Conservation (phyloP, 2,113 vertebrate genomes). For the Tautogolabrus adspersus region DNA sequence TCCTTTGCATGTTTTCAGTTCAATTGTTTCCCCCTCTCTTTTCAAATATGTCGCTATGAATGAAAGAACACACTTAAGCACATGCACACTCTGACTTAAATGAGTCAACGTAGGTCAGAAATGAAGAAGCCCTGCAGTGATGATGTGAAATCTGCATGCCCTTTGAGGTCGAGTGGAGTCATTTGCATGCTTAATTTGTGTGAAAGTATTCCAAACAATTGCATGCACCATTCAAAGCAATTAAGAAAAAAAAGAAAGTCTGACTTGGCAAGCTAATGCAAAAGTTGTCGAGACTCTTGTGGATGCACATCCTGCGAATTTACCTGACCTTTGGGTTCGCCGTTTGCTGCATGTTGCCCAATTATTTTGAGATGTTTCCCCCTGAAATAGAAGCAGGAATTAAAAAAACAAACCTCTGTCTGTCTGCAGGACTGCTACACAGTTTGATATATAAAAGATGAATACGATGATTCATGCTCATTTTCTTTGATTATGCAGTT, state of each 20-base stretch:
- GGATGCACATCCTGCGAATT: conserved; percentile 21
- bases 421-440: neutral
- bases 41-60: no score
- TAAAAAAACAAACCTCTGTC: neutral
- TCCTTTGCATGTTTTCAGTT: no score
- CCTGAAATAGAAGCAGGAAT: conserved; percentile 32
- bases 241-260: neutral
- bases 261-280: neutral
- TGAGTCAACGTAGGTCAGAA: neutral
- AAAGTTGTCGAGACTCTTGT: conserved; percentile 3
- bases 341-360: conserved; percentile 20
- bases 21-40: no score
- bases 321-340: conserved; percentile 56
- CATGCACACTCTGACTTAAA: neutral
- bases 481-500: conserved; percentile 39
- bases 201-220: neutral
- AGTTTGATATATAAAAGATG: neutral
- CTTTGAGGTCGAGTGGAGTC: neutral
- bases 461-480: neutral
- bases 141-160: conserved; percentile 11
- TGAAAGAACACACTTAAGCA: no score
- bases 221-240: neutral
- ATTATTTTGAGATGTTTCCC: conserved; percentile 58
- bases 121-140: neutral
- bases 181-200: neutral